A percentile compares a stretch with the other conserved stretches of the same genome.
phyloP scores from a whole-genome alignment of 1,140 invertebrate species.

The Centruroides sculpturatus region DNA sequence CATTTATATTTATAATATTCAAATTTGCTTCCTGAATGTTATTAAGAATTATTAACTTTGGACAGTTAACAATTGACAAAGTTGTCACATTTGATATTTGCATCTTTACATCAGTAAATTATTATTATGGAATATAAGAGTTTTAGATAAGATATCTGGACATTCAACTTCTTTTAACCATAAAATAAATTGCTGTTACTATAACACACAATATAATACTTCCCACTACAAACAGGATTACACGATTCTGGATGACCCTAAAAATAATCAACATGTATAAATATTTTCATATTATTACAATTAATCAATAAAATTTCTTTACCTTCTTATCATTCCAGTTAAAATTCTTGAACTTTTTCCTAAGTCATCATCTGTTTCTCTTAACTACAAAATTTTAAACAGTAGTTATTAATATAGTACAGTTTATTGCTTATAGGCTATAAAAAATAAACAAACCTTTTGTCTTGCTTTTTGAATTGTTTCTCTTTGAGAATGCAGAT shows the following conservation, averaged over 20 bases:
- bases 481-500: constrained; percentile 67
- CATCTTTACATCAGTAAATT: too few relatives aligned
- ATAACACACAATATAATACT: constrained; percentile 2
- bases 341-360: constrained; percentile 62
- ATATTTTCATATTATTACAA: neutral
- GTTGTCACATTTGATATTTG: too few relatives aligned
- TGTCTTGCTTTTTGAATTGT: constrained; percentile 63
- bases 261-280: neutral
- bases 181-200: constrained; percentile 6
- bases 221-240: constrained; percentile 6
- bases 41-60: too few relatives aligned
- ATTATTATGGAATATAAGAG: too few relatives aligned
- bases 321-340: constrained; percentile 51
- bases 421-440: neutral
- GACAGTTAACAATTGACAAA: too few relatives aligned
- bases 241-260: constrained; percentile 5
- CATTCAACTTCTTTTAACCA: too few relatives aligned
- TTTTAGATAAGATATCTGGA: too few relatives aligned
- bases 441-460: constrained; percentile 40
- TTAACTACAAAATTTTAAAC: constrained; percentile 41
- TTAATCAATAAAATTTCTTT: neutral
- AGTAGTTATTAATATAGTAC: neutral
- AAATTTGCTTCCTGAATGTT: too few relatives aligned
- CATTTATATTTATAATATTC: too few relatives aligned
- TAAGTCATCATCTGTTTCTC: constrained; percentile 71